Evolutionary conservation across 2,113 vertebrate species (phyloP).

Genomic region (Paracanthobrama guichenoti): DNA sequence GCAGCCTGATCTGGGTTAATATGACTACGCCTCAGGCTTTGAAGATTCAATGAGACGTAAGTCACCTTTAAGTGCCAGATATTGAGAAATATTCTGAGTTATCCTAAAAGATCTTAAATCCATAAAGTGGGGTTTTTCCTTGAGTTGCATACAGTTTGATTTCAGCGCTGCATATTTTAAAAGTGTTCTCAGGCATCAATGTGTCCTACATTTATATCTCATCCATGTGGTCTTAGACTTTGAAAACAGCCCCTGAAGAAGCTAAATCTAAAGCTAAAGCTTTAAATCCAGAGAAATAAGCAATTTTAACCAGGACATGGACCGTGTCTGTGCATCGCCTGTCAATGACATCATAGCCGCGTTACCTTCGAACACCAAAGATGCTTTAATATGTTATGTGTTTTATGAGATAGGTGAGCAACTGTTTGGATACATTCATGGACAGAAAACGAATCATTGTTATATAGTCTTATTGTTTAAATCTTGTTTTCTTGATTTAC

Average conservation of each 20-base stretch:
- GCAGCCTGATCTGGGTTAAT: constrained; percentile 59
- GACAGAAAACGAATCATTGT: too few species aligned
- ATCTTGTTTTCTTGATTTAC: too few species aligned
- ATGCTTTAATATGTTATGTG: too few species aligned
- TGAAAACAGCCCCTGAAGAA: background rate
- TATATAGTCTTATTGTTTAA: too few species aligned
- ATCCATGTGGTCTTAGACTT: constrained; percentile 5
- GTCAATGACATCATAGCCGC: too few species aligned
- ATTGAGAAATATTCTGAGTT: constrained; percentile 18
- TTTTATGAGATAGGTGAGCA: too few species aligned
- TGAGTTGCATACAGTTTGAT: background rate
- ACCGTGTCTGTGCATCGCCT: too few species aligned
- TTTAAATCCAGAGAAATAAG: too few species aligned
- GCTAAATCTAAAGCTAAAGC: too few species aligned
- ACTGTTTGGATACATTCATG: too few species aligned
- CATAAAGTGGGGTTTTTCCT: constrained; percentile 29
- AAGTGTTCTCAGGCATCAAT: background rate
- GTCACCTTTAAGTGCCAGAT: constrained; percentile 43
- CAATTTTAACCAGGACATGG: too few species aligned
- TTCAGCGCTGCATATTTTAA: constrained; percentile 23
- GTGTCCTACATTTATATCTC: background rate
- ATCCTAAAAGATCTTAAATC: constrained; percentile 5
- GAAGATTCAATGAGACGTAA: constrained; percentile 51
- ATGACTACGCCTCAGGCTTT: constrained; percentile 51
- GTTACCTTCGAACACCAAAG: too few species aligned